phyloP scores from a whole-genome alignment of 2,113 vertebrate genomes.

The Lontra canadensis region DNA sequence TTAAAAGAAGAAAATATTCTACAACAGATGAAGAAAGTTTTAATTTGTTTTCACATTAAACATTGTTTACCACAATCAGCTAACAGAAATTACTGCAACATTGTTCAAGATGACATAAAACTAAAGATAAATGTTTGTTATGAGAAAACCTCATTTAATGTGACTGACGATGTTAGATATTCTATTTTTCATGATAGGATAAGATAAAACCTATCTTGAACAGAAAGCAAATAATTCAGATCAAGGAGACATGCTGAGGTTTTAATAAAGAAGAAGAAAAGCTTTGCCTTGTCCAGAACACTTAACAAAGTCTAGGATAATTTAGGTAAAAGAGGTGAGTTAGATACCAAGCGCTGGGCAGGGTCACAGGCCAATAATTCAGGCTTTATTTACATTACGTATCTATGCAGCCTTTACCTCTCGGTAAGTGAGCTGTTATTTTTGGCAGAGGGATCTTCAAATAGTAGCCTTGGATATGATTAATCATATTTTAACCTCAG shows the following conservation, averaged over 20 bases:
- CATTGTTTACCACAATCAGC: constrained; percentile 45
- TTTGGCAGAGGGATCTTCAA: constrained; percentile 1
- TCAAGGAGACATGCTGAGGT: constrained; percentile 43
- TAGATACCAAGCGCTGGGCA: background rate
- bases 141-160: constrained; percentile 55
- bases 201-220: constrained; percentile 41
- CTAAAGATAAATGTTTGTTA: constrained; percentile 34
- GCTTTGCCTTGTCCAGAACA: background rate
- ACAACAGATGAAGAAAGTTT: constrained; percentile 62
- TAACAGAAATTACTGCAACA: constrained; percentile 65
- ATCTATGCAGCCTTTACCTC: background rate
- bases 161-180: background rate
- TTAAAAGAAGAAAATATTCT: constrained; percentile 60
- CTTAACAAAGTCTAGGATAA: background rate
- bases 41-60: constrained; percentile 70
- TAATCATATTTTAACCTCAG: background rate
- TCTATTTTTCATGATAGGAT: constrained; percentile 2
- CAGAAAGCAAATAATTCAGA: constrained; percentile 42
- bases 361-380: background rate
- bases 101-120: constrained; percentile 53
- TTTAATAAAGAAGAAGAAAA: constrained; percentile 14
- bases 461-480: background rate
- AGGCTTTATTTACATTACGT: background rate
- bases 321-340: background rate
- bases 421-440: background rate